Evolutionary conservation across 2,113 vertebrate species (phyloP).

Genomic region (Sclerurus mexicanus): DNA sequence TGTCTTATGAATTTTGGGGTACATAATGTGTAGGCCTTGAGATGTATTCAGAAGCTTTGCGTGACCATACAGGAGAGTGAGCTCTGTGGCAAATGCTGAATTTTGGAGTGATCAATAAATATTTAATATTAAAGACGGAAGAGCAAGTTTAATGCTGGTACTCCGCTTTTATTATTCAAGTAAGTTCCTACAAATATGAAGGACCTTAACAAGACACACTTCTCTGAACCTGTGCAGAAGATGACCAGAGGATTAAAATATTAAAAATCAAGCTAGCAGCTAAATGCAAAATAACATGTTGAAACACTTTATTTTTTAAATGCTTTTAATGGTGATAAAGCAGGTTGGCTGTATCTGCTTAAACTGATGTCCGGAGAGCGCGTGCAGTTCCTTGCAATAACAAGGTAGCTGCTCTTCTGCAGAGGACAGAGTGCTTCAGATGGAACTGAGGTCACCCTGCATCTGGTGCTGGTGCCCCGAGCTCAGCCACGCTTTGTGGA

Average conservation of each 20-base stretch:
- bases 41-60: neutral
- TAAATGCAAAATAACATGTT: neutral
- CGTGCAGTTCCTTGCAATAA: neutral
- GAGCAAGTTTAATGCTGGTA: neutral
- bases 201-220: neutral
- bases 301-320: neutral
- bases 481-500: neutral
- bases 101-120: neutral
- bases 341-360: neutral
- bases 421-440: neutral
- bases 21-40: neutral
- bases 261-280: neutral
- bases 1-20: neutral
- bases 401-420: neutral
- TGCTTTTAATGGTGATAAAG: neutral
- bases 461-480: neutral
- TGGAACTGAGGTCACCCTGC: conserved; percentile 20
- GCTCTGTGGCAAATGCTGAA: neutral
- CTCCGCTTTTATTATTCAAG: neutral
- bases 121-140: neutral
- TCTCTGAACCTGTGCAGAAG: neutral
- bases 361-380: neutral
- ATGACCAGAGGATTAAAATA: neutral
- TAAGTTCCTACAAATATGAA: neutral
- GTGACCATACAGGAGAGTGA: neutral